phyloP scores from a whole-genome alignment of 2,888 invertebrate species.

The Blastobasis lacticolella region DNA sequence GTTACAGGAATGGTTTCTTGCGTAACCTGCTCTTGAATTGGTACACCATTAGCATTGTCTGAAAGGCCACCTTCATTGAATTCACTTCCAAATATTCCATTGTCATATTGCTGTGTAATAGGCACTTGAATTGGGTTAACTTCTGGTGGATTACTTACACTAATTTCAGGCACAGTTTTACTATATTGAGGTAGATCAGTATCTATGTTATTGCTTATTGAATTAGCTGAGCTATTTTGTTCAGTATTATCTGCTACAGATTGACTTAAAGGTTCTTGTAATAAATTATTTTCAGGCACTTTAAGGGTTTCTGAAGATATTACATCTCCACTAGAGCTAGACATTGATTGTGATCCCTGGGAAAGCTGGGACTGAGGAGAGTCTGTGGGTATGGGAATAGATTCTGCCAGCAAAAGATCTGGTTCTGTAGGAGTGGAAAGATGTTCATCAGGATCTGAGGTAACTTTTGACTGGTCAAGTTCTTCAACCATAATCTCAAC shows the following conservation, averaged over 20 bases:
- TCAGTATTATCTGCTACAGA: slow-evolving; percentile 27
- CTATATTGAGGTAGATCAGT: slow-evolving; percentile 17
- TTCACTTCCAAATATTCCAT: slow-evolving; percentile 8
- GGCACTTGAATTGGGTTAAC: slow-evolving; percentile 5
- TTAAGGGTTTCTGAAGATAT: slow-evolving; percentile 16
- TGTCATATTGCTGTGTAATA: slow-evolving; percentile 9
- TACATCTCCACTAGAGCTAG: slow-evolving; percentile 20
- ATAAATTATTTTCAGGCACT: slow-evolving; percentile 29
- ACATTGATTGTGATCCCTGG: slow-evolving; percentile 13
- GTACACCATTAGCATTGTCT: slow-evolving; percentile 2
- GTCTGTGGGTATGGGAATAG: slow-evolving; percentile 5
- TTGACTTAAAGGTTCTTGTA: slow-evolving; percentile 23
- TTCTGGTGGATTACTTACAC: slow-evolving; percentile 12
- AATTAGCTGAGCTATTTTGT: slow-evolving; percentile 28
- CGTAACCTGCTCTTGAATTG: neutral
- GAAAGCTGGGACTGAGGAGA: no score
- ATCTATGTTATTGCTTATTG: slow-evolving; percentile 16
- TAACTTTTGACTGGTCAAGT: no score
- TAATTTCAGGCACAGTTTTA: slow-evolving; percentile 22
- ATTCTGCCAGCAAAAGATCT: neutral
- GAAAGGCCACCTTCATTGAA: slow-evolving; percentile 9
- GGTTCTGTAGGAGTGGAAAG: no score
- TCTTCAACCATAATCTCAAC: no score
- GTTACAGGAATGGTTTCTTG: slow-evolving; percentile 1
- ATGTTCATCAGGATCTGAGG: no score